A percentile compares a stretch with the other conserved stretches of the same genome.
phyloP scores from a whole-genome alignment of 2,888 invertebrate genomes.

The Crematogaster levior region DNA sequence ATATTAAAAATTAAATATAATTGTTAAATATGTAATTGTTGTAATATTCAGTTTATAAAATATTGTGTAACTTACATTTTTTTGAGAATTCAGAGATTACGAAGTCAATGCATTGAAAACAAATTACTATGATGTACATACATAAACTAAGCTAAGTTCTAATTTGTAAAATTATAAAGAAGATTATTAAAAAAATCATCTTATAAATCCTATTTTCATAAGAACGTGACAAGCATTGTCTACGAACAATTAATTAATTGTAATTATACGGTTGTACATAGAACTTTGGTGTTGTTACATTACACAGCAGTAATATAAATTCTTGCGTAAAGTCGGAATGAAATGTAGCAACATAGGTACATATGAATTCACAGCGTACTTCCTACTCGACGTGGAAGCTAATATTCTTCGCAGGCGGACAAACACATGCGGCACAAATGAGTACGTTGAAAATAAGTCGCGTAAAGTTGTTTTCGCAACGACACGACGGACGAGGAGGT shows the following conservation, averaged over 20 bases:
- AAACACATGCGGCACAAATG: slow-evolving; percentile 44
- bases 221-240: neutral
- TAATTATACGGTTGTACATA: neutral
- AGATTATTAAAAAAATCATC: neutral
- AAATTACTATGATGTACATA: neutral
- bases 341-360: slow-evolving; percentile 22
- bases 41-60: neutral
- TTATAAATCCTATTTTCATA: neutral
- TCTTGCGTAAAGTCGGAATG: slow-evolving; percentile 22
- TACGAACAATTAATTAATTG: slow-evolving; percentile 12
- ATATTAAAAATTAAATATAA: too few relatives aligned
- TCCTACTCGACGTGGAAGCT: slow-evolving; percentile 20
- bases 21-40: neutral
- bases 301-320: neutral
- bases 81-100: neutral
- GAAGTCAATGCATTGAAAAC: neutral
- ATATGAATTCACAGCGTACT: slow-evolving; percentile 39
- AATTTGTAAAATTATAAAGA: neutral
- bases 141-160: neutral
- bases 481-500: slow-evolving; percentile 37
- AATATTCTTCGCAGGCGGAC: slow-evolving; percentile 41
- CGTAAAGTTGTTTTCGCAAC: slow-evolving; percentile 48
- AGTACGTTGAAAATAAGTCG: slow-evolving; percentile 54
- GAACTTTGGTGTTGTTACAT: neutral
- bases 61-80: neutral